phyloP scores from a whole-genome alignment of 2,113 vertebrate species.

The Mus pahari region DNA sequence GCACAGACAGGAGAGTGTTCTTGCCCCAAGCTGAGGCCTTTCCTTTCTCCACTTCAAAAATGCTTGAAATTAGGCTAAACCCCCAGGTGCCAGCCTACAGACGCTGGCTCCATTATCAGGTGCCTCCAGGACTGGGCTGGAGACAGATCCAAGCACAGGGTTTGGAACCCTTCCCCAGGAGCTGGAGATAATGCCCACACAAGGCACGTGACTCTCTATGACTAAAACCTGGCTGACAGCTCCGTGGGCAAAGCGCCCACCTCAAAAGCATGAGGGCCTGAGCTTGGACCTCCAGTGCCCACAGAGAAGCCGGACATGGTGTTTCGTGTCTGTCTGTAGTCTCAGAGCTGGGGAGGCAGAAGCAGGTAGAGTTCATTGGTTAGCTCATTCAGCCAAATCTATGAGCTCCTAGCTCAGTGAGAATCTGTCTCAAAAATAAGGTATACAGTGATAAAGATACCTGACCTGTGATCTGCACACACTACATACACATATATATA shows the following conservation, averaged over 20 bases:
- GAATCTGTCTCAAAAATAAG: background rate
- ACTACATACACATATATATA: background rate
- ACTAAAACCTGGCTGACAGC: constrained; percentile 23
- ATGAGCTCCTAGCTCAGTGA: background rate
- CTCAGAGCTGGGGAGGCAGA: background rate
- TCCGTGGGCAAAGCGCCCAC: background rate
- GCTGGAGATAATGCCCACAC: background rate
- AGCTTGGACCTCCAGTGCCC: background rate
- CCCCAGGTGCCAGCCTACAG: background rate
- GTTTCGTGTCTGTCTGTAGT: background rate
- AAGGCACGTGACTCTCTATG: background rate
- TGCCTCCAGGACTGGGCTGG: background rate
- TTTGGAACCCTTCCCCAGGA: background rate
- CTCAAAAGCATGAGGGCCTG: background rate
- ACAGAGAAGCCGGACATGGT: background rate
- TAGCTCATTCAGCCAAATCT: background rate
- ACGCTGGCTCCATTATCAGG: background rate
- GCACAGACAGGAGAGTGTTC: constrained; percentile 5
- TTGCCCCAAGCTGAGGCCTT: constrained; percentile 1
- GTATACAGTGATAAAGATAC: background rate
- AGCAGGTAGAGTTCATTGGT: background rate
- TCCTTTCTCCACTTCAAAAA: constrained; percentile 38
- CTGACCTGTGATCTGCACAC: background rate
- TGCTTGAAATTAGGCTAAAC: background rate
- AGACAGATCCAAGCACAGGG: background rate